Evolutionary conservation across 2,113 vertebrate species (phyloP), one percentile per base, ranked within the genome.

Genomic region (Malaclemys terrapin): DNA sequence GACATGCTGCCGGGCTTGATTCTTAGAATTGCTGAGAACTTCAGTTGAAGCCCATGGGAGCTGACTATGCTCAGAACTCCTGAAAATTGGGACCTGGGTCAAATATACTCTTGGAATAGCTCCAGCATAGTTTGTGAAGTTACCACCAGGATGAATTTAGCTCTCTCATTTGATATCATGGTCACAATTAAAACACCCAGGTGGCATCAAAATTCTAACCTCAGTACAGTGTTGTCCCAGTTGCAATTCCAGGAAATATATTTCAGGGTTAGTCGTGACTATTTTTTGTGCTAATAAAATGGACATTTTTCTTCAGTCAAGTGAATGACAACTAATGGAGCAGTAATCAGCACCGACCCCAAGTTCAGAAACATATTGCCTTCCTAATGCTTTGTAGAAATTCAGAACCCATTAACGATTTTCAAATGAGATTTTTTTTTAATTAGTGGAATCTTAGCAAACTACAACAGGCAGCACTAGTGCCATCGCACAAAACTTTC

Each of bases 281-380:
- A 17, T 97, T 98, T 97, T 95, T 86, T 56, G 82, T 95, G 89
- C 97, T 98, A 96, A 98, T 97, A 96, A 97, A 98, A 97, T 52
- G 85, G 94, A 96, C 95, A 96, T 98, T 98, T 98, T 97, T 97
- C 97, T 97, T 96, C 97, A 93, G 96, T 91, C 97, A 98, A 97
- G 90, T 97, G 97, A 98, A 97, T 98, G 97, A 96, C 96, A 97
- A 97, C 98, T 98, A 98, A 98, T 98, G 98, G 98, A 98, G 94
- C 91, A 95, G 92, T 97, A 98, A 98, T 98, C 97, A 98, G 97
- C 83, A 47, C 93, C 94, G 89, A 92, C 95, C 96, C 91, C 91
- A 89, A 95, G 96, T 98, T 98, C 96, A 97, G 96, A 97, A 97
- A 94, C 96, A 97, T 94, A 90, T 95, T 97, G 95, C 91, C 87